phyloP scores from a whole-genome alignment of 2,113 vertebrate genomes.

The Apeltes quadracus region DNA sequence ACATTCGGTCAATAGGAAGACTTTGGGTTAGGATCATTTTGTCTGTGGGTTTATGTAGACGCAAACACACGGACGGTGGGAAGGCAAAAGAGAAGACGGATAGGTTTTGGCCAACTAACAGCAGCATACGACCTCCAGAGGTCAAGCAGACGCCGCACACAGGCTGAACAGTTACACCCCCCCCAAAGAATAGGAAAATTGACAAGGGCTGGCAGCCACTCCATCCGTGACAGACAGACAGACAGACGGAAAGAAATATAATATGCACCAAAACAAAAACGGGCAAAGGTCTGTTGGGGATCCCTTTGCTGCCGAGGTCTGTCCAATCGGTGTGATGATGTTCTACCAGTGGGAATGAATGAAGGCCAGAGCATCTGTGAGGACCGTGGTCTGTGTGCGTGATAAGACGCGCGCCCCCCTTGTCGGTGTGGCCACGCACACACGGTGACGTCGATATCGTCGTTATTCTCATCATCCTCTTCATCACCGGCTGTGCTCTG shows the following conservation, averaged over 20 bases:
- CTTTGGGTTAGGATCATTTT: too few species aligned
- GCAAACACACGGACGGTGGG: not conserved
- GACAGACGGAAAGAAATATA: not conserved
- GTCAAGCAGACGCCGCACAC: not conserved
- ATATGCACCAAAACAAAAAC: not conserved
- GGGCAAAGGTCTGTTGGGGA: not conserved
- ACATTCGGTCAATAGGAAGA: too few species aligned
- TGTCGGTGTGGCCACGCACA: not conserved
- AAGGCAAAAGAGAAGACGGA: not conserved
- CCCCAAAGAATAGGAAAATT: not conserved
- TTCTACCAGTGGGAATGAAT: not conserved
- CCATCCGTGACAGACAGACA: not conserved
- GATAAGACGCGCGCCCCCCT: conserved; percentile 29
- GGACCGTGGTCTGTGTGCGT: not conserved
- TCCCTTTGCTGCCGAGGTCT: not conserved
- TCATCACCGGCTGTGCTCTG: not conserved
- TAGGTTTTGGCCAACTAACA: conserved; percentile 4
- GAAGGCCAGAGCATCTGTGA: conserved; percentile 8
- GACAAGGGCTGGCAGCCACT: not conserved
- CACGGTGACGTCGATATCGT: conserved; percentile 11
- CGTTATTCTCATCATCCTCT: not conserved
- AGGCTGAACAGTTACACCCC: not conserved
- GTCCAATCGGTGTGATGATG: not conserved
- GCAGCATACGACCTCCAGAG: conserved; percentile 20
- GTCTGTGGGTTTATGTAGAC: not conserved